Conservation (phyloP, 1,140 invertebrate species). For the Ectropis grisescens region DNA sequence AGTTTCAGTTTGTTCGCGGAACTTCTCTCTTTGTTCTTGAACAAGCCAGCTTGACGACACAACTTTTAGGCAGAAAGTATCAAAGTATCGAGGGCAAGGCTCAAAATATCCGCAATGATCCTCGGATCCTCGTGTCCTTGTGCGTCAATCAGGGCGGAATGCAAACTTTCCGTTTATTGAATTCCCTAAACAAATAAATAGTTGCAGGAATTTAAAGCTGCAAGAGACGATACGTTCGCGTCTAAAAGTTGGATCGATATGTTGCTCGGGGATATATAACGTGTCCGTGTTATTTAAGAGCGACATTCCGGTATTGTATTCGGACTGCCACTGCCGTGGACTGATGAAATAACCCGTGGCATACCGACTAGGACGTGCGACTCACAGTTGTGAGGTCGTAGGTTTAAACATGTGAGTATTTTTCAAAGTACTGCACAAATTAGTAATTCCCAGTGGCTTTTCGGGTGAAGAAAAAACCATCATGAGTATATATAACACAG, state of each 20-base stretch:
- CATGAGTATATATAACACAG: no score
- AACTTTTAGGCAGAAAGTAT: constrained; percentile 23
- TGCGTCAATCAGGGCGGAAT: neutral
- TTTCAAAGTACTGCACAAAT: no score
- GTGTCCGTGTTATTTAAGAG: constrained; percentile 29
- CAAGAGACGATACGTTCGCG: no score
- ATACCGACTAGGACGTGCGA: no score
- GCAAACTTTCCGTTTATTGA: neutral
- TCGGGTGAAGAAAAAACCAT: no score
- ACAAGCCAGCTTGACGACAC: constrained; percentile 14
- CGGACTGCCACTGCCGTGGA: constrained; percentile 18
- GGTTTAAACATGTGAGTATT: no score
- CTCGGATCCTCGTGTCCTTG: neutral
- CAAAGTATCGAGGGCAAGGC: constrained; percentile 8
- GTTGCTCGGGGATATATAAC: constrained; percentile 30
- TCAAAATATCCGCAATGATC: neutral
- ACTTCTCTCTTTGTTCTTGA: constrained; percentile 21
- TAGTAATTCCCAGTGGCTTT: no score
- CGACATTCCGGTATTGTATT: constrained; percentile 29
- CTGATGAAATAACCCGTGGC: no score
- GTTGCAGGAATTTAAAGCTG: no score
- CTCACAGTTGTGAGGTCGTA: no score
- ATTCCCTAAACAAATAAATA: no score
- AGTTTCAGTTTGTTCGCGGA: constrained; percentile 23
- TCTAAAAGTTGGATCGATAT: constrained; percentile 22